Base-by-base conservation (phyloP, 2,113 vertebrate species). In the Procavia capensis region DNA sequence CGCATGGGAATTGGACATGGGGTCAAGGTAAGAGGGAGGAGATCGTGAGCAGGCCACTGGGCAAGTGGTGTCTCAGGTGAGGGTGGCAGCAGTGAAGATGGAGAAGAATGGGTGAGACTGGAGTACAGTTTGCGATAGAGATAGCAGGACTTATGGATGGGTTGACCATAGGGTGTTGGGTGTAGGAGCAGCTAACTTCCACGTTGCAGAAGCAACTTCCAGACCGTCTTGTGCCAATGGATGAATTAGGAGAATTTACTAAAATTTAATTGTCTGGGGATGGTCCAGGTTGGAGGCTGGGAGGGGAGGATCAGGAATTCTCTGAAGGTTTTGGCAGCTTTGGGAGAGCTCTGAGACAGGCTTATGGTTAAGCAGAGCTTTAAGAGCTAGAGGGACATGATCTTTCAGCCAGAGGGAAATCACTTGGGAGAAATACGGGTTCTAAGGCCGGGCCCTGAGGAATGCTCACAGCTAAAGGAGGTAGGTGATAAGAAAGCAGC, bases 101-200 rank as follows among this genome's bases (percentile, higher is more conserved):
- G 36, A 27, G 41, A 34, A 16, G 61, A 64, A 25, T 41, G 39
- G 50, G 68, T 54, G 14, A 50, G 41, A 57, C 2, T 41, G 39
- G 66, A 70, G 59, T 57, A 20, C 20, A 17, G 50, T 5, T 64
- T 61, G 31, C 14, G 39, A 5, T 6, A 43, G 34, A 57, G 27
- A 29, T 25, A 66, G 66, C 45, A 29, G 66, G 66, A 68, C 29
- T 75, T 61, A 20, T 34, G 91, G 54, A 9, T 4, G 63, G n/a
- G 34, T 6, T 19, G 29, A 79, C 3, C 0, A 0, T 31, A 19
- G 84, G 36, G 2, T 39, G 2, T 9, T 5, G 25, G 25, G 36
- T 78, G n/a, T 34, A 20, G 45, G 57, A 87, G 29, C 9, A 9
- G 43, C 76, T 31, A 1, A 3, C 31, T 50, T 74, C 83, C 36